Conservation (phyloP, 2,888 invertebrate genomes). For the Drosophila neutralis region DNA sequence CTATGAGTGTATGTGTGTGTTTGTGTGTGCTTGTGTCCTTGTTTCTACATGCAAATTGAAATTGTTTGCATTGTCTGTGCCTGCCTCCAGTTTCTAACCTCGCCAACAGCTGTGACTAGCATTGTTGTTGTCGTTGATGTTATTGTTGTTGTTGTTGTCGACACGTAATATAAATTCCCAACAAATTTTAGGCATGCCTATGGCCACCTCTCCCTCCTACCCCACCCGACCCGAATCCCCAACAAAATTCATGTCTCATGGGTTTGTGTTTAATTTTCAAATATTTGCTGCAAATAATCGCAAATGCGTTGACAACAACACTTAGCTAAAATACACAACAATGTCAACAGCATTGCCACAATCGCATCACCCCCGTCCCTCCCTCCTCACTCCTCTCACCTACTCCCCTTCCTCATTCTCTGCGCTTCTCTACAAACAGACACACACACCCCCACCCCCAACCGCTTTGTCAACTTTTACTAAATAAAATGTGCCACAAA, state of each 20-base stretch:
- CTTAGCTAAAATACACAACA: slow-evolving; percentile 51
- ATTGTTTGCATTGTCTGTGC: slow-evolving; percentile 77
- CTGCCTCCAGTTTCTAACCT: slow-evolving; percentile 62
- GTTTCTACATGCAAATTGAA: slow-evolving; percentile 77
- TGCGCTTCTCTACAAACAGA: not conserved
- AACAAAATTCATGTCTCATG: slow-evolving; percentile 30
- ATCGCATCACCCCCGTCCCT: not conserved
- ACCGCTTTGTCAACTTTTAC: slow-evolving; percentile 43
- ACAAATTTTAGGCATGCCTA: slow-evolving; percentile 68
- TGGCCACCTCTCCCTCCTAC: not conserved
- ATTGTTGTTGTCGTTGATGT: slow-evolving; percentile 32
- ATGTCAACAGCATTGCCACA: slow-evolving; percentile 19
- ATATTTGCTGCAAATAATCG: slow-evolving; percentile 77
- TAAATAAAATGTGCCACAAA: slow-evolving; percentile 76
- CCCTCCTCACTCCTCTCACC: too few relatives aligned
- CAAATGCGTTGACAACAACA: slow-evolving; percentile 68
- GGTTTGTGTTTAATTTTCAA: slow-evolving; percentile 70
- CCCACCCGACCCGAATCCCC: not conserved
- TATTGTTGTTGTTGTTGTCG: slow-evolving; percentile 54
- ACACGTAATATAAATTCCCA: slow-evolving; percentile 77
- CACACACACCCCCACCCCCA: slow-evolving; percentile 10
- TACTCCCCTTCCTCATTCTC: not conserved
- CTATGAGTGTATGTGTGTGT: slow-evolving; percentile 2
- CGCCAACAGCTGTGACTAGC: slow-evolving; percentile 51
- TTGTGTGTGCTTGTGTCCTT: slow-evolving; percentile 50